A percentile compares a stretch with the other conserved stretches of the same genome.
Conservation (phyloP, 2,888 invertebrate genomes). For the Germaria angustata region DNA sequence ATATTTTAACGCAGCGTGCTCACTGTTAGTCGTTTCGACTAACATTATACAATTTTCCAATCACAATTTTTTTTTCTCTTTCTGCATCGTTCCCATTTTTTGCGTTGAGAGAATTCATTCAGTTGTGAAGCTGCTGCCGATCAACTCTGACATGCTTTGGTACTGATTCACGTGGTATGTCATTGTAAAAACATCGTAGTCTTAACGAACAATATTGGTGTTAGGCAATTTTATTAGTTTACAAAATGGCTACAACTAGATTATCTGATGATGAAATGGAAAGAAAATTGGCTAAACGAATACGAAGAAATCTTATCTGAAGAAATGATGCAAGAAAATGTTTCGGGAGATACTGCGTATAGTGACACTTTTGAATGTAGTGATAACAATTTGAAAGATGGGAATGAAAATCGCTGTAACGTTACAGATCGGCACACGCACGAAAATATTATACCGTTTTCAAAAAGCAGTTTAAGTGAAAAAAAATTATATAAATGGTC, state of each 20-base stretch:
- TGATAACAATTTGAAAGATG: background rate
- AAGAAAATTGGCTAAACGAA: background rate
- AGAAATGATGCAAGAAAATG: background rate
- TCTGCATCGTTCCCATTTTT: too few relatives aligned
- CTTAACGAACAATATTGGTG: background rate
- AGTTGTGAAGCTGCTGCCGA: too few relatives aligned
- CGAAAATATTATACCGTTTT: too few relatives aligned
- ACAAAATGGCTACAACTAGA: conserved; percentile 11
- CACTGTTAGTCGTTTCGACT: too few relatives aligned
- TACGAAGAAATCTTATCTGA: background rate
- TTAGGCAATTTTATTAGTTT: background rate
- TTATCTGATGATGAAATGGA: conserved; percentile 3
- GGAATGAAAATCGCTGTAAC: background rate
- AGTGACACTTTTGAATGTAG: background rate
- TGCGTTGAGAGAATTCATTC: too few relatives aligned
- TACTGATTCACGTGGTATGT: background rate
- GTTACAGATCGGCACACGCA: too few relatives aligned
- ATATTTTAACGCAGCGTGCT: too few relatives aligned
- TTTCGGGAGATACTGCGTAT: background rate
- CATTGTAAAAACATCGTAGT: background rate
- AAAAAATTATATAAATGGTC: conserved; percentile 1
- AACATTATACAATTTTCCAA: too few relatives aligned
- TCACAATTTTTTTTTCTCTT: too few relatives aligned
- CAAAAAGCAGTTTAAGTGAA: too few relatives aligned
- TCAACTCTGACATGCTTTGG: background rate